phyloP scores from a whole-genome alignment of 2,888 invertebrate genomes.

The Chrysodeixis includens region DNA sequence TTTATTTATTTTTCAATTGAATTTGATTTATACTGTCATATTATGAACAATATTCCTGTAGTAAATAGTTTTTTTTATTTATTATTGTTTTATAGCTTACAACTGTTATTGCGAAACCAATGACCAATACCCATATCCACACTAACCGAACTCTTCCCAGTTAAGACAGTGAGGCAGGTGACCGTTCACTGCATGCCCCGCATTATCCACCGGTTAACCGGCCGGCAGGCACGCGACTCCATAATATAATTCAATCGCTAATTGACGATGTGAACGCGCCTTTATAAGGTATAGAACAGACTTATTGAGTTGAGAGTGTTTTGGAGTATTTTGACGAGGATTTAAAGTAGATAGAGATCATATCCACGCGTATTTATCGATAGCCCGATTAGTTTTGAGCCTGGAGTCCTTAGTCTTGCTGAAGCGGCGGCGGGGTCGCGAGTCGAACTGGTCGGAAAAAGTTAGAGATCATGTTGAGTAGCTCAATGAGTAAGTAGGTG shows the following conservation, averaged over 20 bases:
- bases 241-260: conserved; percentile 71
- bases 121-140: conserved; percentile 17
- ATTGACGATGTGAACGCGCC: conserved; percentile 57
- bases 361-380: no score
- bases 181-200: conserved; percentile 53
- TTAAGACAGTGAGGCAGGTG: conserved; percentile 61
- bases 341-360: neutral
- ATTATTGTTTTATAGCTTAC: no score
- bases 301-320: conserved; percentile 3
- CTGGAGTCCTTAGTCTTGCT: no score
- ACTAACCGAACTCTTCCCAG: conserved; percentile 7
- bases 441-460: no score
- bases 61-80: no score
- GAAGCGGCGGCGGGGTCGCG: no score
- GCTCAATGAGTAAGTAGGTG: neutral
- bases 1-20: no score
- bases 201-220: conserved; percentile 60
- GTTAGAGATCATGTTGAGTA: no score
- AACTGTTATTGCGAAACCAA: neutral
- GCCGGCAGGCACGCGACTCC: conserved; percentile 66
- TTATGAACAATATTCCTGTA: no score
- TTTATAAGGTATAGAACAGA: conserved; percentile 44
- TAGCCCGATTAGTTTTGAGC: no score
- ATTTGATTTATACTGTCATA: no score
- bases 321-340: conserved; percentile 33